Percentiles rank a stretch among this genome's conserved stretches.
phyloP scores from a whole-genome alignment of 1,140 invertebrate genomes.

The Muscidifurax raptorellus region DNA sequence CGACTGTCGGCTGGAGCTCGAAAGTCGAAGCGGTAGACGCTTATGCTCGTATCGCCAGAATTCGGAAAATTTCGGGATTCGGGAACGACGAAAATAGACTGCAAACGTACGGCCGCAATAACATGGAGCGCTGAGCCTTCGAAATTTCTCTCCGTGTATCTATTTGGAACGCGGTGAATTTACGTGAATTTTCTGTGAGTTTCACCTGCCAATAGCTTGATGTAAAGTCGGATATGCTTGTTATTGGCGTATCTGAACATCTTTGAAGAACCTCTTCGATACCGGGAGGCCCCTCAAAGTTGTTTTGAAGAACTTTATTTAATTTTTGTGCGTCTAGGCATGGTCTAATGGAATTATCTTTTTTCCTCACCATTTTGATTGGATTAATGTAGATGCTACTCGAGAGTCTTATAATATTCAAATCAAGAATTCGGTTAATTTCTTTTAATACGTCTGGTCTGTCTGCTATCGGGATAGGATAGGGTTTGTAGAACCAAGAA shows the following conservation, averaged over 20 bases:
- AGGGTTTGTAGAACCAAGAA: slow-evolving; percentile 35
- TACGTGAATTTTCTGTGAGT: neutral
- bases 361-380: slow-evolving; percentile 59
- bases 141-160: too few species aligned
- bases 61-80: too few species aligned
- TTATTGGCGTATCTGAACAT: neutral
- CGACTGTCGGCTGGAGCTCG: too few species aligned
- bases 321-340: slow-evolving; percentile 64
- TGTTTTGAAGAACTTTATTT: slow-evolving; percentile 59
- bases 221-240: neutral
- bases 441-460: slow-evolving; percentile 41
- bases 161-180: neutral
- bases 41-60: too few species aligned
- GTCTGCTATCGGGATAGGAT: slow-evolving; percentile 53
- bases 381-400: slow-evolving; percentile 63
- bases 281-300: slow-evolving; percentile 50
- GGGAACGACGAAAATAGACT: too few species aligned
- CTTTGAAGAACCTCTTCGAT: neutral
- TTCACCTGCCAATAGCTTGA: neutral
- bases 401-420: slow-evolving; percentile 55
- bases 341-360: slow-evolving; percentile 59
- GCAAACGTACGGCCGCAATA: too few species aligned
- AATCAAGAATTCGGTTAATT: slow-evolving; percentile 50
- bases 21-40: too few species aligned
- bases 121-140: too few species aligned